Evolutionary conservation across 2,888 invertebrate species (phyloP).

Genomic region (Tachystola acroxantha): DNA sequence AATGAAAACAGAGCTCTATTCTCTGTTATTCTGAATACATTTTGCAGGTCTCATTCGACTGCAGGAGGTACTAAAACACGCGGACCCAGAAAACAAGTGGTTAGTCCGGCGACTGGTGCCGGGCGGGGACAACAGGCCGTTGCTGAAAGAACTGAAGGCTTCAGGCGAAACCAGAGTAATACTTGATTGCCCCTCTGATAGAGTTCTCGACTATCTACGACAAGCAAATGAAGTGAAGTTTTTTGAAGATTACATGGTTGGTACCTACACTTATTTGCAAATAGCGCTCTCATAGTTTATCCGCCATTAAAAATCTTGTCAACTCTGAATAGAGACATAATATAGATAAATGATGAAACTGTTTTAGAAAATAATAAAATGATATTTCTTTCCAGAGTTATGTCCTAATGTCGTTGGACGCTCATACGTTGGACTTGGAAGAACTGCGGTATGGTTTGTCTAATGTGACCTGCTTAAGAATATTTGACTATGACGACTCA

Average conservation of each 20-base stretch:
- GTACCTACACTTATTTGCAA: too few relatives aligned
- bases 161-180: conserved; percentile 85
- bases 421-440: conserved; percentile 82
- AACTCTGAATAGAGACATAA: too few relatives aligned
- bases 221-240: conserved; percentile 92
- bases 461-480: conserved; percentile 83
- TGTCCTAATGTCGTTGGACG: conserved; percentile 75
- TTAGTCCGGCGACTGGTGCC: conserved; percentile 81
- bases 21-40: too few relatives aligned
- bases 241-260: conserved; percentile 88
- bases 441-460: conserved; percentile 80
- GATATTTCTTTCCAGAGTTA: conserved; percentile 66
- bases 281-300: too few relatives aligned
- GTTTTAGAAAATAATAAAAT: too few relatives aligned
- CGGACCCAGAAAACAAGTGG: conserved; percentile 82
- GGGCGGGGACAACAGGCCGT: conserved; percentile 78
- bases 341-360: too few relatives aligned
- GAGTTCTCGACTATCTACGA: conserved; percentile 80
- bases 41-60: conserved; percentile 82
- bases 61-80: conserved; percentile 88
- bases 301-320: too few relatives aligned
- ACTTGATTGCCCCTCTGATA: conserved; percentile 85
- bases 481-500: conserved; percentile 79
- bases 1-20: too few relatives aligned
- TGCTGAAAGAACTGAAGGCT: conserved; percentile 86